Base-by-base conservation (phyloP, 2,797 vertebrate species). In the Fringilla coelebs region DNA sequence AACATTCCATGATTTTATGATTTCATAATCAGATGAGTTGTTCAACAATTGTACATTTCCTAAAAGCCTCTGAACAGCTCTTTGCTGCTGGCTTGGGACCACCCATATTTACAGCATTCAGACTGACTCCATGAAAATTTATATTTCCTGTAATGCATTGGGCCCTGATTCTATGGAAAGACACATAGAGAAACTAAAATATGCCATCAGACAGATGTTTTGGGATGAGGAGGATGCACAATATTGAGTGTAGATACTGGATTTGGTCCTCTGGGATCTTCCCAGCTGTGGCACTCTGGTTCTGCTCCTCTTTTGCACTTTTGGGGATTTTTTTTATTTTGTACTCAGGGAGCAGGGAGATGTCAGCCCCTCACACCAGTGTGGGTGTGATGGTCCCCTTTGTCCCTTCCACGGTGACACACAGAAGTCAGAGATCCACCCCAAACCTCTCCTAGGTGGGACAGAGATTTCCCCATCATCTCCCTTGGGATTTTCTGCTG, bases 141-240 rank as follows among this genome's bases (percentile, higher is more conserved):
- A 0, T 20, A 10, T 74, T 72, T 75, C 74, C 55, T 85, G 24
- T 15, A 75, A 61, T 26, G 24, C 7, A 15, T 25, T 63, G 28
- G 22, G 24, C 40, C n/a, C 31, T 43, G 51, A 36, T 34, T 43
- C 26, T n/a, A 0, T 4, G 12, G 49, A 38, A 48, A 19, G 87
- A 68, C 5, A 6, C 14, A 11, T 4, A 63, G 58, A 41, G 12
- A 62, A 60, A 84, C 29, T 29, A 12, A 75, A 82, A 34, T 2
- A 11, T 0, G 3, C 17, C 18, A 16, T 8, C 3, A 6, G 4
- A 8, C 26, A 17, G 48, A 2, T 10, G 26, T 31, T 80, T 18
- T 45, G 52, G 17, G 34, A 10, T 12, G 36, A 83, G 49, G 46
- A 83, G 38, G 34, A 26, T 36, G 49, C 58, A 26, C 25, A 43